Conservation (phyloP, 2,113 vertebrate species). For the Neogale vison region DNA sequence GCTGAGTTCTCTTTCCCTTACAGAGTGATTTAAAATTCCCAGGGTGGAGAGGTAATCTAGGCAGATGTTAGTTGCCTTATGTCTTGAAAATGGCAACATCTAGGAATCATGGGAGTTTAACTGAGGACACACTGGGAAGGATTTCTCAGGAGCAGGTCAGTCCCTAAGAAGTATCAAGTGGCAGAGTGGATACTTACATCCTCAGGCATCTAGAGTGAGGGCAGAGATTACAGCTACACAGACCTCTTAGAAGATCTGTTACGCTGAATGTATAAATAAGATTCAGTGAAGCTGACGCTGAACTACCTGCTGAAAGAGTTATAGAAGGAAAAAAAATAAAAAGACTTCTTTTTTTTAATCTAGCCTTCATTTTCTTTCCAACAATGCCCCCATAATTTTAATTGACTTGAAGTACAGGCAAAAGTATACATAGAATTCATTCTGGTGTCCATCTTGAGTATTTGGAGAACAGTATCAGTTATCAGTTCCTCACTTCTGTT, state of each 20-base stretch:
- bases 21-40: conserved; percentile 70
- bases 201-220: conserved; percentile 54
- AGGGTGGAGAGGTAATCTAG: conserved; percentile 68
- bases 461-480: neutral
- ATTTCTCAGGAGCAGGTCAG: conserved; percentile 72
- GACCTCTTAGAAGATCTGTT: neutral
- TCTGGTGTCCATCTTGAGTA: neutral
- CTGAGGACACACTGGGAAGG: conserved; percentile 73
- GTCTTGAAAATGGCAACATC: conserved; percentile 71
- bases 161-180: conserved; percentile 49
- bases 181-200: conserved; percentile 62
- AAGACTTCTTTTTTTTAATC: neutral
- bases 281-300: neutral
- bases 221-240: neutral
- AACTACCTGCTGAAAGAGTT: neutral
- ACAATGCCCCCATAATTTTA: neutral
- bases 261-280: neutral
- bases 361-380: neutral
- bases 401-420: neutral
- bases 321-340: neutral
- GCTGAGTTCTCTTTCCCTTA: conserved; percentile 23
- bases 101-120: conserved; percentile 73
- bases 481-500: neutral
- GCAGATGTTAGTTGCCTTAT: conserved; percentile 61
- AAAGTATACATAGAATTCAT: neutral